These are phyloP conservation scores for Leptopterna dolabrata DNA, from an alignment of 2,888 invertebrate genomes.

Conservation along the genomic window DNA sequence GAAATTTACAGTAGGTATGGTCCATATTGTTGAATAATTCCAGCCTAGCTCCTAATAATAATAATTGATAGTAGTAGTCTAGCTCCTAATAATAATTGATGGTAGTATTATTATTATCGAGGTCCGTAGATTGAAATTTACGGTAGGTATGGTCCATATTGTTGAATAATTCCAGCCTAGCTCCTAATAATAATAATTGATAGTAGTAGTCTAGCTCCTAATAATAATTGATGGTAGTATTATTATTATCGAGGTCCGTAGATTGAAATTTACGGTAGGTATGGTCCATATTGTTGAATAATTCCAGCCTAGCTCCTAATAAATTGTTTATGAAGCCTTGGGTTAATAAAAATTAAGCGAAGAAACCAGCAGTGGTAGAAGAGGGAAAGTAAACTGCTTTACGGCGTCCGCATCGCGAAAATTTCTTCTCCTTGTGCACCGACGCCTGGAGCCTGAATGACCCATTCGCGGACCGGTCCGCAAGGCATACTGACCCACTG, in stretches of 20 bases:
- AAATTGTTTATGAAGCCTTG: background rate
- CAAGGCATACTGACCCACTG: slow-evolving; percentile 3
- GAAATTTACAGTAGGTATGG: too few species aligned
- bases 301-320: background rate
- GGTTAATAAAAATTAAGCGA: background rate
- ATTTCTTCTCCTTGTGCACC: background rate
- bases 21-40: too few species aligned
- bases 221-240: too few species aligned
- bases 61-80: too few species aligned
- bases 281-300: background rate
- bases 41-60: too few species aligned
- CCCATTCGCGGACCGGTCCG: background rate
- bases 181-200: background rate
- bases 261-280: too few species aligned
- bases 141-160: too few species aligned
- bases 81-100: too few species aligned
- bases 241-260: too few species aligned
- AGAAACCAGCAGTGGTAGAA: background rate
- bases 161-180: background rate
- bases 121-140: too few species aligned
- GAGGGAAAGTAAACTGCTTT: background rate
- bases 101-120: too few species aligned
- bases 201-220: too few species aligned
- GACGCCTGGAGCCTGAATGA: background rate
- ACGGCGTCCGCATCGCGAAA: background rate